These are phyloP conservation scores for Pachycephala philippinensis DNA, from an alignment of 2,113 vertebrate genomes.

Conservation along the genomic window DNA sequence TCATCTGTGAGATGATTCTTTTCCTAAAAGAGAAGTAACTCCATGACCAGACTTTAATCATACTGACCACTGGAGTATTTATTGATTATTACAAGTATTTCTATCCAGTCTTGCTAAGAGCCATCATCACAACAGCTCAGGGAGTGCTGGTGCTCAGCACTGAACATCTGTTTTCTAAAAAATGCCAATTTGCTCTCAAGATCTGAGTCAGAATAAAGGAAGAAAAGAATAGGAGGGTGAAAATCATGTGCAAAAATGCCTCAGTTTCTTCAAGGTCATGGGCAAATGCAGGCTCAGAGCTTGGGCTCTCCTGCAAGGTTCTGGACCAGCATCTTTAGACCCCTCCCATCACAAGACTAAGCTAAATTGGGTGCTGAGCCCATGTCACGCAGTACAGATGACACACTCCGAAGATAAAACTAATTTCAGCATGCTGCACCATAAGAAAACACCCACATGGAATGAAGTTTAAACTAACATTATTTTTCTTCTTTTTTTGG, in stretches of 20 bases:
- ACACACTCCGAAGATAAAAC: constrained; percentile 8
- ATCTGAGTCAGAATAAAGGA: neutral
- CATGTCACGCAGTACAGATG: neutral
- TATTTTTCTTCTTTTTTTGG: constrained; percentile 23
- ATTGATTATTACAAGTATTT: neutral
- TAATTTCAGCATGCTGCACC: constrained; percentile 7
- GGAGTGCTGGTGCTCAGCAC: neutral
- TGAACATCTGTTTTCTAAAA: neutral
- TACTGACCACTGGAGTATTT: neutral
- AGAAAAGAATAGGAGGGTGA: neutral
- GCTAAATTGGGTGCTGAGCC: neutral
- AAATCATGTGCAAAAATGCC: neutral
- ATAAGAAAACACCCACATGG: constrained; percentile 52
- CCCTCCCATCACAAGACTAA: neutral
- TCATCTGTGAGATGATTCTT: neutral
- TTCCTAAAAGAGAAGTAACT: neutral
- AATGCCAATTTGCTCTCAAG: neutral
- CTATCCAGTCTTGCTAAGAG: neutral
- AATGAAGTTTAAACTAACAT: constrained; percentile 16
- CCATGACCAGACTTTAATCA: neutral
- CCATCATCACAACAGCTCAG: neutral
- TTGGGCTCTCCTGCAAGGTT: neutral
- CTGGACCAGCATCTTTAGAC: neutral
- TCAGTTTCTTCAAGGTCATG: neutral
- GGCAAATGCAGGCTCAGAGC: neutral